These are phyloP conservation scores for Epirrhoe tristata DNA, from an alignment of 2,888 invertebrate species.

Conservation along the genomic window DNA sequence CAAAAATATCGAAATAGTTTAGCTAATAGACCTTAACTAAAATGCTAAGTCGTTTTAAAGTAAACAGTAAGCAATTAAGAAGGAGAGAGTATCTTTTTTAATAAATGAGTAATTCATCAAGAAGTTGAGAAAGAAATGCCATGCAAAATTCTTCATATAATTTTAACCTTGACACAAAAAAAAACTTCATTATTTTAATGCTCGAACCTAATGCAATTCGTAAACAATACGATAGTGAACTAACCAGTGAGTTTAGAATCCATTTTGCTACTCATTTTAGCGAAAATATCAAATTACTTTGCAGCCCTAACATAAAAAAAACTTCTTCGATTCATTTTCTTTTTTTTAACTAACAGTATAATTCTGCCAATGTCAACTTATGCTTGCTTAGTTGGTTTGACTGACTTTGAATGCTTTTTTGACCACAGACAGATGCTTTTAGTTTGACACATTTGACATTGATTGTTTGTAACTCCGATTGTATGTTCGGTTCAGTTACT, in stretches of 20 bases:
- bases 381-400: no score
- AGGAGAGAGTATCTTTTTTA: neutral
- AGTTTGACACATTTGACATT: no score
- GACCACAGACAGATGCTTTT: no score
- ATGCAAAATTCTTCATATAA: slow-evolving; percentile 1
- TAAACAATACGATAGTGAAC: slow-evolving; percentile 28
- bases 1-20: neutral
- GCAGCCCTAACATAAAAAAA: slow-evolving; percentile 34
- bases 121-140: neutral
- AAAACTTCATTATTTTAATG: neutral
- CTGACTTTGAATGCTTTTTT: no score
- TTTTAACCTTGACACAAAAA: slow-evolving; percentile 16
- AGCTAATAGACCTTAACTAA: neutral
- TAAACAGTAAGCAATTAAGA: neutral
- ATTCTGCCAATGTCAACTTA: no score
- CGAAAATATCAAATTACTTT: slow-evolving; percentile 49
- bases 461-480: no score
- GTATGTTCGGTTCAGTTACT: no score
- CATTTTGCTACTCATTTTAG: slow-evolving; percentile 62
- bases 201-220: neutral
- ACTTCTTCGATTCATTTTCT: no score
- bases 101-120: slow-evolving; percentile 7
- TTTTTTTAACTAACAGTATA: neutral
- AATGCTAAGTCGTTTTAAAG: neutral
- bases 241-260: slow-evolving; percentile 71